phyloP scores from a whole-genome alignment of 2,888 invertebrate species.

The Criorhina ranunculi region DNA sequence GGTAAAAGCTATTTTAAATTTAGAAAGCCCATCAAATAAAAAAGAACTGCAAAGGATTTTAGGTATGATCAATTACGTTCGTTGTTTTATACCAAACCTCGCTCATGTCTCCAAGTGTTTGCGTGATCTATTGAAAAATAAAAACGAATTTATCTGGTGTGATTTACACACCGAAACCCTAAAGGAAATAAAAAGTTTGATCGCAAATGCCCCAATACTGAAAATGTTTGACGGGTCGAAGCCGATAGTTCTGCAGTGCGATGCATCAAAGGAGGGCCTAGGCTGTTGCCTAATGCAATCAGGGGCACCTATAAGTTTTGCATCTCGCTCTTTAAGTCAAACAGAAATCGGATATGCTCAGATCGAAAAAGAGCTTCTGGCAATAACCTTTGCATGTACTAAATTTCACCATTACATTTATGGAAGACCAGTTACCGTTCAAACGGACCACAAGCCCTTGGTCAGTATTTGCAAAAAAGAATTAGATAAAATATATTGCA shows the following conservation, averaged over 20 bases:
- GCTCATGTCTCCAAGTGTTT: slow-evolving; percentile 17
- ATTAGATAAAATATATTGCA: slow-evolving; percentile 27
- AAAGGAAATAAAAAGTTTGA: slow-evolving; percentile 54
- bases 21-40: slow-evolving; percentile 39
- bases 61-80: slow-evolving; percentile 70
- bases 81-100: slow-evolving; percentile 58
- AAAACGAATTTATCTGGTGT: slow-evolving; percentile 42
- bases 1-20: slow-evolving; percentile 46
- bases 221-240: slow-evolving; percentile 58
- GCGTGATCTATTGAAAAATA: slow-evolving; percentile 61
- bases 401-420: slow-evolving; percentile 35
- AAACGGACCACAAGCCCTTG: slow-evolving; percentile 23
- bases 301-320: slow-evolving; percentile 65
- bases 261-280: slow-evolving; percentile 71
- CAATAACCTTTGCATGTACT: slow-evolving; percentile 68
- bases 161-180: slow-evolving; percentile 35
- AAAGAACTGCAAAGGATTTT: slow-evolving; percentile 54
- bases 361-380: slow-evolving; percentile 56
- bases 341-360: slow-evolving; percentile 58
- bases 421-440: slow-evolving; percentile 5
- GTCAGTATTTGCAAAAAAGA: slow-evolving; percentile 19
- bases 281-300: slow-evolving; percentile 68
- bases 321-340: slow-evolving; percentile 54
- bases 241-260: slow-evolving; percentile 64
- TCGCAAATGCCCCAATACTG: slow-evolving; percentile 25